Conservation (phyloP, 1,140 invertebrate species). For the Diuraphis noxia region DNA sequence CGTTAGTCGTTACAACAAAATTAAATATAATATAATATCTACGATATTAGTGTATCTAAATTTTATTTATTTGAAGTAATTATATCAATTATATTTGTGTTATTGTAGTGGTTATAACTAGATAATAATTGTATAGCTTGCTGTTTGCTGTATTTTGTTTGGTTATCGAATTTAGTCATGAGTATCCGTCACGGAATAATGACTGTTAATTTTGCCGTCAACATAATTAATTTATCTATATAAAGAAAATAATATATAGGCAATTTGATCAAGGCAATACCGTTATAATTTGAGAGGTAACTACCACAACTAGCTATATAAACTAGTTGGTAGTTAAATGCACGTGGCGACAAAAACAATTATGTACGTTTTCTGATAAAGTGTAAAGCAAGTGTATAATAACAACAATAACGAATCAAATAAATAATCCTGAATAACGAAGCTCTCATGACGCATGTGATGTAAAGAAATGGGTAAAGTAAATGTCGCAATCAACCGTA, state of each 20-base stretch:
- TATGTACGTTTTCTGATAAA: background rate
- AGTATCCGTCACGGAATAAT: background rate
- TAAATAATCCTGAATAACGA: background rate
- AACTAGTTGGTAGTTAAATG: background rate
- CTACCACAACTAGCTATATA: background rate
- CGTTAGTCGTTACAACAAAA: too few species aligned
- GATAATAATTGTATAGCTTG: background rate
- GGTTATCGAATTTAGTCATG: background rate
- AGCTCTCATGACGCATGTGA: background rate
- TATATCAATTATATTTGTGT: background rate
- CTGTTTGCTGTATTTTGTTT: background rate
- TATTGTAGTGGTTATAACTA: background rate
- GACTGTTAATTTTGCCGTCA: background rate
- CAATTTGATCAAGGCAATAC: background rate
- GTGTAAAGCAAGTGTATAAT: background rate
- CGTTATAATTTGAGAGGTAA: background rate
- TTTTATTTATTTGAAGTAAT: background rate
- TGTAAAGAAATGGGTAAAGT: background rate
- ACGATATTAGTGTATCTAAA: background rate
- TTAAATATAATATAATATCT: too few species aligned
- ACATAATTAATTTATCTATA: background rate
- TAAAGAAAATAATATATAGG: background rate
- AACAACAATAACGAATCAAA: background rate
- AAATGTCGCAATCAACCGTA: background rate
- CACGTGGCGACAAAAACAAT: background rate